Conservation (phyloP, 2,888 invertebrate genomes). For the Caenorhabditis doughertyi region DNA sequence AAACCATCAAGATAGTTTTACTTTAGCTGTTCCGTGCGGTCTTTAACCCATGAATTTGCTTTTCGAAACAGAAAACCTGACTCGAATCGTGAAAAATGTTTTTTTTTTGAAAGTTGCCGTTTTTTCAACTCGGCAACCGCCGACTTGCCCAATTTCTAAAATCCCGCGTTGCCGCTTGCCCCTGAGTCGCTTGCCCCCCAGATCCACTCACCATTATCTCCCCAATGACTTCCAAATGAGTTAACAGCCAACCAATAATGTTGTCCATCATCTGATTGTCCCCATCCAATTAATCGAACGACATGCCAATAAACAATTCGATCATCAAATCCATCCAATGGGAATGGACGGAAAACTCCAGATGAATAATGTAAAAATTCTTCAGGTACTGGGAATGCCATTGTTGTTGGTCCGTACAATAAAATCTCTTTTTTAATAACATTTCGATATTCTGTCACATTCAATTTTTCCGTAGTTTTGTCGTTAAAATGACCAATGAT, state of each 20-base stretch:
- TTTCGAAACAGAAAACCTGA: no score
- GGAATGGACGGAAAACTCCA: slow-evolving; percentile 81
- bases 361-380: slow-evolving; percentile 81
- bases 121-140: no score
- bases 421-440: slow-evolving; percentile 80
- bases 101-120: no score
- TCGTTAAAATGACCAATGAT: slow-evolving; percentile 81
- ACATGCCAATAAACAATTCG: slow-evolving; percentile 82
- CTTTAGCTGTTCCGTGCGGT: no score
- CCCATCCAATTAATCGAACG: slow-evolving; percentile 81
- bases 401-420: slow-evolving; percentile 80
- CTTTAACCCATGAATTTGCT: no score
- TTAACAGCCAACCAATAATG: slow-evolving; percentile 81
- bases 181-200: background rate
- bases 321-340: slow-evolving; percentile 78
- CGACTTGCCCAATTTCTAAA: slow-evolving; percentile 2
- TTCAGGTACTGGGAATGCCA: slow-evolving; percentile 82
- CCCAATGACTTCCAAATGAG: slow-evolving; percentile 81
- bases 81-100: no score
- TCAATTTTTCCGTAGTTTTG: slow-evolving; percentile 72
- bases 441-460: slow-evolving; percentile 73
- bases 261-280: slow-evolving; percentile 75
- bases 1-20: no score
- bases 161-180: no score
- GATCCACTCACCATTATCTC: slow-evolving; percentile 77